Base-by-base conservation (phyloP, 2,797 vertebrate genomes). In the Thaleichthys pacificus region DNA sequence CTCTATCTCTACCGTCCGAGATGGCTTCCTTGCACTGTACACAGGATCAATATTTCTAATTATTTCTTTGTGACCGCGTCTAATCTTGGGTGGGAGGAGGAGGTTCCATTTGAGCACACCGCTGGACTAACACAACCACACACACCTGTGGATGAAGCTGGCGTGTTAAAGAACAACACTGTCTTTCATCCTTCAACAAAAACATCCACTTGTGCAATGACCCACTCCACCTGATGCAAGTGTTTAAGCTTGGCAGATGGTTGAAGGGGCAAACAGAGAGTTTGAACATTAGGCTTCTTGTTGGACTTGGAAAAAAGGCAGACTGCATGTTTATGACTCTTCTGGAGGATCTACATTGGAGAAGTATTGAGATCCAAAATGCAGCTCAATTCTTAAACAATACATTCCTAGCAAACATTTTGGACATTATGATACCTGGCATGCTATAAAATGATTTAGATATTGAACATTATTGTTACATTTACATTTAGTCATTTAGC, bases 31-130 rank as follows among this genome's bases (percentile, higher is more conserved):
- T 56, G 65, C 67, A 71, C 62, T 69, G 58, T 69, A 77, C 66
- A 73, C n/a, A 12, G 38, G 64, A 79, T 81, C 81, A 74, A 77
- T 82, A 79, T 66, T 80, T 72, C 63, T 71, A 71, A 78, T 78
- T 73, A 80, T 77, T 68, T 82, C 69, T 64, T 77, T 72, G 69
- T 69, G 69, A 68, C 72, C 49, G 61, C 70, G 49, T 51, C 69
- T 79, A 75, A 75, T 78, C 71, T 77, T 56, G 26, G 35, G 32
- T 60, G 68, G 66, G 49, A 78, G 68, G 67, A 69, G 68, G 61
- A 71, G 58, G 62, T 75, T 79, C 73, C 66, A 79, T 79, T 72
- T 75, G 71, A 28, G 5, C 61, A 61, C 68, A 56, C 66, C 70
- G 65, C 56, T 26, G 32, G 54, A 61, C 30, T 12, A 69, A 61